These are phyloP conservation scores for Nezara viridula DNA, from an alignment of 2,888 invertebrate species.

Conservation along the genomic window DNA sequence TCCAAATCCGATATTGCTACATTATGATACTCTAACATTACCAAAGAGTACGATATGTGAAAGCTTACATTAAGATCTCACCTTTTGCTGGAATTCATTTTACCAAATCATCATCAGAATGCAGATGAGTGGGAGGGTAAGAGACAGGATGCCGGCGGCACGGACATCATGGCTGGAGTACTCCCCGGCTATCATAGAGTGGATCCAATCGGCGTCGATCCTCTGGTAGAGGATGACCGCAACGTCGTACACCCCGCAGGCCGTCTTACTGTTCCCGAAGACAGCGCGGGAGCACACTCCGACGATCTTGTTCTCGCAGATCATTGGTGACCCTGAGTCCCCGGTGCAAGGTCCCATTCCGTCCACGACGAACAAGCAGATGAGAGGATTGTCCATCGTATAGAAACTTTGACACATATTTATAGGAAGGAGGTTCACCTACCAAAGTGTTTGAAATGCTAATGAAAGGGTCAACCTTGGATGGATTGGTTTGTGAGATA, in stretches of 20 bases:
- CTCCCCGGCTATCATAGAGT: not conserved
- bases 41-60: too few species aligned
- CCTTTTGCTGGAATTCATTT: not conserved
- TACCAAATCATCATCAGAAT: not conserved
- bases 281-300: constrained; percentile 52
- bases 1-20: too few species aligned
- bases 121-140: not conserved
- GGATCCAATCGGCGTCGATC: constrained; percentile 27
- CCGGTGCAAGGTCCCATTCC: constrained; percentile 56
- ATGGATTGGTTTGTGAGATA: too few species aligned
- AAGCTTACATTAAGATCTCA: too few species aligned
- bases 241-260: not conserved
- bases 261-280: not conserved
- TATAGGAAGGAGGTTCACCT: constrained; percentile 21
- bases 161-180: not conserved
- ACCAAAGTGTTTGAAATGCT: not conserved
- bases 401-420: not conserved
- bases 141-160: not conserved
- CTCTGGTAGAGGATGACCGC: constrained; percentile 34
- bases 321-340: constrained; percentile 55
- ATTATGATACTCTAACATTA: too few species aligned
- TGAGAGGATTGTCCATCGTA: not conserved
- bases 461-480: not conserved
- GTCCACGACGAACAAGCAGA: constrained; percentile 32
- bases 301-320: constrained; percentile 37